Conservation (phyloP, 2,113 vertebrate genomes). For the Zingel zingel region DNA sequence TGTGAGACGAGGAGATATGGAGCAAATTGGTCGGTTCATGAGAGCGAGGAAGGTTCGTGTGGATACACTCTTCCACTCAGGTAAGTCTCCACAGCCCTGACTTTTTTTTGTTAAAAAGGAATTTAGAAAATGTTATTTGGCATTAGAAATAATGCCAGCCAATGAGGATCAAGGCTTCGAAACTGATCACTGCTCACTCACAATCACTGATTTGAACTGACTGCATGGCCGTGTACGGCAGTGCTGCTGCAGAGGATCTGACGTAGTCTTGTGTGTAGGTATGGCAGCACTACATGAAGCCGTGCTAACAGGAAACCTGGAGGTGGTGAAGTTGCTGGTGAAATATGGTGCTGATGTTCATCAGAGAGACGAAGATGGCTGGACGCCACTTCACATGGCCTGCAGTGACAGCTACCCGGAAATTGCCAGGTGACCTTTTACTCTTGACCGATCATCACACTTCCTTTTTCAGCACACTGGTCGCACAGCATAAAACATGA, state of each 20-base stretch:
- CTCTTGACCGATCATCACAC: not conserved
- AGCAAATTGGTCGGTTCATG: conserved; percentile 96
- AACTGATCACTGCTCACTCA: no score
- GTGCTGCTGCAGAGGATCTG: not conserved
- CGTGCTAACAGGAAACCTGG: conserved; percentile 93
- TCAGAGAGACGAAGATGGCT: conserved; percentile 92
- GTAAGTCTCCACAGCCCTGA: conserved; percentile 80
- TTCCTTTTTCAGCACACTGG: not conserved
- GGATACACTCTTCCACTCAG: conserved; percentile 93
- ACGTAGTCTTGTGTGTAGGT: conserved; percentile 74
- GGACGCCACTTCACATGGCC: conserved; percentile 96
- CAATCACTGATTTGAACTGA: not conserved
- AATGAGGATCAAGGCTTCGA: not conserved
- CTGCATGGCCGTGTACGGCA: no score
- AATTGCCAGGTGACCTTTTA: conserved; percentile 88
- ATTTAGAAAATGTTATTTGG: not conserved
- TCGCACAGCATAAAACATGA: not conserved
- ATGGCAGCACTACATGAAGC: conserved; percentile 97
- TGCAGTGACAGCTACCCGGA: conserved; percentile 92
- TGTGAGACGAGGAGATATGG: conserved; percentile 92
- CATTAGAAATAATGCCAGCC: not conserved
- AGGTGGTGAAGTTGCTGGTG: conserved; percentile 95
- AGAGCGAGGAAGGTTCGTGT: conserved; percentile 91
- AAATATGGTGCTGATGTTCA: conserved; percentile 92
- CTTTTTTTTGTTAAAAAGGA: not conserved